These are phyloP conservation scores for Hydraecia micacea DNA, from an alignment of 2,888 invertebrate species.

Conservation along the genomic window DNA sequence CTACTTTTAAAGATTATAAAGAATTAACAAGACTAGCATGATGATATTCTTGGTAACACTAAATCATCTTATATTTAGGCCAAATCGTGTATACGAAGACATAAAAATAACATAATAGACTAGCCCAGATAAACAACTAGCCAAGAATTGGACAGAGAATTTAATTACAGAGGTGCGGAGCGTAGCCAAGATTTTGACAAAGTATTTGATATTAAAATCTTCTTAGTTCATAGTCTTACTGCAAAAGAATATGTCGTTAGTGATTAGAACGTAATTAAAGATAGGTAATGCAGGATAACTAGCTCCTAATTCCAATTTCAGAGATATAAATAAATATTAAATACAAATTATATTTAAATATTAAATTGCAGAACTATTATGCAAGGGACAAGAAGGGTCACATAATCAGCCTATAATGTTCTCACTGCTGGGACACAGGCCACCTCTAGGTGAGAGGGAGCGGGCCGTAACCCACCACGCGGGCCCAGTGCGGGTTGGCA, in stretches of 20 bases:
- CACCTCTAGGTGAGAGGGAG: no score
- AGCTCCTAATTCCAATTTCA: background rate
- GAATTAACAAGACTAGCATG: background rate
- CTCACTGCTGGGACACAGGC: no score
- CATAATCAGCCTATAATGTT: no score
- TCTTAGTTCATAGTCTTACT: background rate
- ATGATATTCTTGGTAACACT: background rate
- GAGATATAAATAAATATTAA: background rate
- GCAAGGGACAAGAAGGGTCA: background rate
- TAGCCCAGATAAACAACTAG: slow-evolving; percentile 51
- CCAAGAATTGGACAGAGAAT: slow-evolving; percentile 51
- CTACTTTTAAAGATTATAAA: background rate
- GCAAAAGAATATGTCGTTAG: background rate
- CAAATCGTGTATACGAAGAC: slow-evolving; percentile 25
- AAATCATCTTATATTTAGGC: slow-evolving; percentile 24
- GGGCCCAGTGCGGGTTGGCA: no score
- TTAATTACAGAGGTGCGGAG: slow-evolving; percentile 21
- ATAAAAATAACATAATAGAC: slow-evolving; percentile 34
- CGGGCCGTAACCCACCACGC: no score
- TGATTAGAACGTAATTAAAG: background rate
- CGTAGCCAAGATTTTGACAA: slow-evolving; percentile 50
- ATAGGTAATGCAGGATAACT: background rate
- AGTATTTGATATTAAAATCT: slow-evolving; percentile 28
- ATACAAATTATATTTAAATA: background rate
- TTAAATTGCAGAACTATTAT: background rate